Evolutionary conservation across 2,888 invertebrate genomes (phyloP).

Genomic region (Eristalis arbustorum): DNA sequence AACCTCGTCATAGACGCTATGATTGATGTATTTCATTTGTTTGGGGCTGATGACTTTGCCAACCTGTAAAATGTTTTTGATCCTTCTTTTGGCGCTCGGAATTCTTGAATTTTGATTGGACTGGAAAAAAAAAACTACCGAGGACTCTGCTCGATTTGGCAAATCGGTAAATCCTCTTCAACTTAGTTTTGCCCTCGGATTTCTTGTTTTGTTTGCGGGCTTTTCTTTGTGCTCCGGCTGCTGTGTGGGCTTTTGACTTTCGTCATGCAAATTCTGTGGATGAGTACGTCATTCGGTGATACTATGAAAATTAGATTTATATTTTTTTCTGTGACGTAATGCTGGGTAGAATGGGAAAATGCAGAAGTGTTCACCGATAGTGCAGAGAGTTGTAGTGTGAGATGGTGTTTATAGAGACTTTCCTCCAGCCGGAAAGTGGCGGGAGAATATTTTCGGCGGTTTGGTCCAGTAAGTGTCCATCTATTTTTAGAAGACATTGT

Average conservation of each 20-base stretch:
- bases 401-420: no score
- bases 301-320: no score
- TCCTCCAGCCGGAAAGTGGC: no score
- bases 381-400: no score
- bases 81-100: constrained; percentile 16
- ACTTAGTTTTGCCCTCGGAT: constrained; percentile 8
- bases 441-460: no score
- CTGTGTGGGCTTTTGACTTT: background rate
- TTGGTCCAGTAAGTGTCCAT: no score
- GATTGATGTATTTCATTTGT: constrained; percentile 70
- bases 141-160: constrained; percentile 56
- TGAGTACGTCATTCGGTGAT: no score
- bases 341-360: no score
- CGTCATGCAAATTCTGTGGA: background rate
- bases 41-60: constrained; percentile 66
- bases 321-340: no score
- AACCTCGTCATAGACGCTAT: constrained; percentile 63
- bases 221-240: background rate
- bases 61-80: constrained; percentile 53
- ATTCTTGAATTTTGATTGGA: constrained; percentile 59
- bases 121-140: background rate
- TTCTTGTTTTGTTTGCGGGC: background rate
- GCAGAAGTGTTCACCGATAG: no score
- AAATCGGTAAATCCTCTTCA: constrained; percentile 61
- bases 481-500: no score